phyloP scores from a whole-genome alignment of 2,113 vertebrate species.

The Entomyzon cyanotis region DNA sequence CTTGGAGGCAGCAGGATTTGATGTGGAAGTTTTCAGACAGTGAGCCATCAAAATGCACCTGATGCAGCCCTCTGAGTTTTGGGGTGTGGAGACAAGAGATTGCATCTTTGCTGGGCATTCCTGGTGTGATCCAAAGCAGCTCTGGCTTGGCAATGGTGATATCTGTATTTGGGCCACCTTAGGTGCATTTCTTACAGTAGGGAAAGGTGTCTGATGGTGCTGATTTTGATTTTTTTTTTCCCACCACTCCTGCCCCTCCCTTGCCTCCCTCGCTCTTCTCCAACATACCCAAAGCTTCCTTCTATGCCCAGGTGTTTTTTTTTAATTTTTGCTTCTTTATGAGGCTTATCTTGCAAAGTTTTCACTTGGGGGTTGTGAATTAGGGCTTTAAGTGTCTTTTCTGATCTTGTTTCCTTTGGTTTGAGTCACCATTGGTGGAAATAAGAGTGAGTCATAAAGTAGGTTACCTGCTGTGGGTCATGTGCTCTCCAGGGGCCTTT shows the following conservation, averaged over 20 bases:
- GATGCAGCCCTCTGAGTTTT: background rate
- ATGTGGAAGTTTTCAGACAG: background rate
- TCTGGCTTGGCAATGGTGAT: background rate
- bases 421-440: rapidly evolving
- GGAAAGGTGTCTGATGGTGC: background rate
- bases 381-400: background rate
- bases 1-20: background rate
- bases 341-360: background rate
- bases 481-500: background rate
- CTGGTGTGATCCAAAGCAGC: background rate
- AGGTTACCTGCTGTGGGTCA: background rate
- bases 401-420: background rate
- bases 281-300: background rate
- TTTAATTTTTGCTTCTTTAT: background rate
- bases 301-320: background rate
- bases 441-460: background rate
- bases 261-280: background rate
- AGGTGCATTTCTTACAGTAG: background rate
- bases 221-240: background rate
- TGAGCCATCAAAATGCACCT: background rate
- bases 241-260: background rate
- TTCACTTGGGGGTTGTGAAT: background rate
- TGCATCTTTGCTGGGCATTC: background rate
- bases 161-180: background rate
- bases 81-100: background rate